A percentile compares a stretch with the other conserved stretches of the same genome.
Evolutionary conservation across 30 jellyfish, hydroid and myxozoan genomes (phyloP).

Genomic region (Clytia hemisphaerica): DNA sequence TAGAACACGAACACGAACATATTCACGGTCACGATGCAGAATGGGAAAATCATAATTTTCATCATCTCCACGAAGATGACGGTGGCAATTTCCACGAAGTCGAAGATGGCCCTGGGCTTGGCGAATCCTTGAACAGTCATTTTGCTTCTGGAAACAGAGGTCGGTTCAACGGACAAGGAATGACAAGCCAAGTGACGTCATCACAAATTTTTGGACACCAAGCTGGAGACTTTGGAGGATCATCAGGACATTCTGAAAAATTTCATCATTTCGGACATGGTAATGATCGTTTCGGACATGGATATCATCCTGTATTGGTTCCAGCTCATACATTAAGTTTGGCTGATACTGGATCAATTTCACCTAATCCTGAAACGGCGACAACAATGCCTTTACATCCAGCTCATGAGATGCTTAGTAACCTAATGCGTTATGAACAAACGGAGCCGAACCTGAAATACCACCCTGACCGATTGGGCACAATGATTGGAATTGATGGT

Average conservation of each 20-base stretch:
- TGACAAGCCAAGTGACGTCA: too few species aligned
- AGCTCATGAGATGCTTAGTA: slow-evolving; percentile 1
- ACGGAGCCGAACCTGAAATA: slow-evolving; percentile 3
- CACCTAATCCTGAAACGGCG: neutral
- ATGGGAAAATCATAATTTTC: slow-evolving; percentile 29
- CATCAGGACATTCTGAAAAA: neutral
- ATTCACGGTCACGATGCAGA: neutral
- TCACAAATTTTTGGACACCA: too few species aligned
- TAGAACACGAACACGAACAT: slow-evolving; percentile 6
- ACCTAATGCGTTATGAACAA: too few species aligned
- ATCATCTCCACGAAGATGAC: slow-evolving; percentile 19
- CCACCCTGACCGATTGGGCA: neutral
- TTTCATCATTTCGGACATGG: slow-evolving; percentile 5
- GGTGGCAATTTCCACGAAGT: slow-evolving; percentile 21
- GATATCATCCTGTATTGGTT: slow-evolving; percentile 11
- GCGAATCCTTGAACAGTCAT: too few species aligned
- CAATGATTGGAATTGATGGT: neutral
- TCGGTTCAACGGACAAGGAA: too few species aligned
- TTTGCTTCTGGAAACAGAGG: too few species aligned
- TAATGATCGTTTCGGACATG: neutral
- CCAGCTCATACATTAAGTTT: slow-evolving; percentile 15
- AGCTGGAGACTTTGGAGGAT: too few species aligned
- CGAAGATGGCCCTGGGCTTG: slow-evolving; percentile 18
- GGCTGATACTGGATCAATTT: slow-evolving; percentile 7
- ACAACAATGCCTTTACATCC: slow-evolving; percentile 3